phyloP scores from a whole-genome alignment of 2,797 vertebrate genomes.

The Falco naumanni region DNA sequence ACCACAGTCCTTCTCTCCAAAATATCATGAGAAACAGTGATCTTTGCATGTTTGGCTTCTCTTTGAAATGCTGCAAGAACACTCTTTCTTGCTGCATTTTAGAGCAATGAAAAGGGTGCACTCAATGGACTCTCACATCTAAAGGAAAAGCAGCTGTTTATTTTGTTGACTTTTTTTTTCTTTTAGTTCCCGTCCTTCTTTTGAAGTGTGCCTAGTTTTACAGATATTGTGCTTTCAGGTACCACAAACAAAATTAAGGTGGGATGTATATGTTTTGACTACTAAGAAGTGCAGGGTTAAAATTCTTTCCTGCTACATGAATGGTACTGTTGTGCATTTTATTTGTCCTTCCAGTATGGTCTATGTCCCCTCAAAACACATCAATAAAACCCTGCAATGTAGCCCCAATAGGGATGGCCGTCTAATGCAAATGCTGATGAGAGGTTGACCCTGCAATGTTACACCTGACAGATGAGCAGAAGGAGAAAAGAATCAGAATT shows the following conservation, averaged over 20 bases:
- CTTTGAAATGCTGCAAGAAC: constrained; percentile 53
- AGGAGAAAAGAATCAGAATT: not conserved
- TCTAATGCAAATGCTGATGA: not conserved
- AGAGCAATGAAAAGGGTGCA: not conserved
- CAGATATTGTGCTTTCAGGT: constrained; percentile 6
- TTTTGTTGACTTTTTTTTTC: not conserved
- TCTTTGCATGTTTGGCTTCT: constrained; percentile 9
- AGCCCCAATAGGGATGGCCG: not conserved
- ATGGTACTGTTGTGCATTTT: not conserved
- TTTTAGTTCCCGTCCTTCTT: constrained; percentile 2
- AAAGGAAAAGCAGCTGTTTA: not conserved
- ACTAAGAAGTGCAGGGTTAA: not conserved
- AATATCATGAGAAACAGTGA: constrained; percentile 4
- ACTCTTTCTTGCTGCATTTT: constrained; percentile 32
- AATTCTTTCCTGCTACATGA: not conserved
- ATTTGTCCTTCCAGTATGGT: not conserved
- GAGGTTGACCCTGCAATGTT: not conserved
- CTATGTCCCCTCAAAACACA: not conserved
- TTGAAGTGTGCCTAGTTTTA: constrained; percentile 37
- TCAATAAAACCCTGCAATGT: not conserved
- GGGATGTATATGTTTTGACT: not conserved
- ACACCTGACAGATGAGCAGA: not conserved
- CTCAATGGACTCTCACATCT: constrained; percentile 2
- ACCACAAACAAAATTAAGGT: constrained; percentile 14
- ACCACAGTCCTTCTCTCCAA: constrained; percentile 9